phyloP scores from a whole-genome alignment of 2,113 vertebrate species.

The Sarotherodon lohbergeri region DNA sequence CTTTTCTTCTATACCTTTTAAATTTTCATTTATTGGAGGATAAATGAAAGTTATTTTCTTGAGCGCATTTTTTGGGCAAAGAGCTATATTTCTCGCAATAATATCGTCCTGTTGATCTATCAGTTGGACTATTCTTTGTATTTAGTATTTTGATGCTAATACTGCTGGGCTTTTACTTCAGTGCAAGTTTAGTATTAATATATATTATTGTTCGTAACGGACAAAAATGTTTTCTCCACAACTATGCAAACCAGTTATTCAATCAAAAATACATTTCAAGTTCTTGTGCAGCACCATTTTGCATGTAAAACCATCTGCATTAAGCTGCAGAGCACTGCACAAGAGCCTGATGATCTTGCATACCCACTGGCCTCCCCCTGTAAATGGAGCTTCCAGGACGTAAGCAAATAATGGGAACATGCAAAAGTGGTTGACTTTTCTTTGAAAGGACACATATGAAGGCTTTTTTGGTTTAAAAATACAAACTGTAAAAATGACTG shows the following conservation, averaged over 20 bases:
- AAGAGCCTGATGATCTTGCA: background rate
- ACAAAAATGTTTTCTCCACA: background rate
- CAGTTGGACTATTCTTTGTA: background rate
- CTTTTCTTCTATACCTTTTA: background rate
- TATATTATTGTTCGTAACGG: background rate
- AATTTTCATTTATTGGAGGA: background rate
- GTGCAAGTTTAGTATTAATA: background rate
- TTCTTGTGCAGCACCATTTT: background rate
- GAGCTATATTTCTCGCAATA: background rate
- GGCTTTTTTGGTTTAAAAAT: background rate
- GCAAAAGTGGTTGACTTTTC: background rate
- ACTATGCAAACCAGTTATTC: background rate
- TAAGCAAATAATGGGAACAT: background rate
- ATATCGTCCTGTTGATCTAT: background rate
- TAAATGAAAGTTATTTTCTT: background rate
- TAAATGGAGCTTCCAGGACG: background rate
- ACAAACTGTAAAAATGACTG: background rate
- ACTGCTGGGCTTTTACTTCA: background rate
- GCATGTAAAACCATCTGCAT: background rate
- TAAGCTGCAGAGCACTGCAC: background rate
- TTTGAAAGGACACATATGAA: background rate
- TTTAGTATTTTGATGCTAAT: background rate
- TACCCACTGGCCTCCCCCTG: background rate
- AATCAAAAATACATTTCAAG: background rate
- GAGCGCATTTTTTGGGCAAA: background rate